Evolutionary conservation across 1,140 invertebrate genomes (phyloP), one percentile per base, ranked within the genome.

Genomic region (Adoxophyes honmai): DNA sequence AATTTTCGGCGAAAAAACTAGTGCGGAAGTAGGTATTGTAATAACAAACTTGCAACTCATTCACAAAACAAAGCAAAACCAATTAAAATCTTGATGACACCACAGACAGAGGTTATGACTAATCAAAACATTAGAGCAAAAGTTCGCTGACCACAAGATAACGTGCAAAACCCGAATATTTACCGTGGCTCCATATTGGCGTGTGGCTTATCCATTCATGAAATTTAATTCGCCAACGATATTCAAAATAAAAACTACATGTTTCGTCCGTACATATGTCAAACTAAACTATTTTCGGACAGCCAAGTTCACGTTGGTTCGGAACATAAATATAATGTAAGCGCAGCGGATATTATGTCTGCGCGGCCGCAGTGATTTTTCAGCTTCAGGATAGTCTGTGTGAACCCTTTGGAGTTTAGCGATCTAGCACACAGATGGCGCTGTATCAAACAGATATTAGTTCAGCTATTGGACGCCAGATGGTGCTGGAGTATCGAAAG

Each of bases 231-330:
- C 71, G 81, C 80, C 59, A 81, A 65, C 73, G 82, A 80, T 75
- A 82, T 82, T 78, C 67, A 80, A 81, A 84, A 86, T 81, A 86
- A 84, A 86, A 88, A 75, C 83, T 86, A 88, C 83, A 88, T 88
- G 81, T 85, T 88, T 78, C 81, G 69, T 69, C 74, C 76, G 72
- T 85, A 70, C 75, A 82, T 81, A 84, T 88, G 85, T 86, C 83
- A 86, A 86, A 88, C 78, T 77, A 68, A 72, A 88, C 85, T 88
- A 88, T 88, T 88, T 86, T 81, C 55, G 78, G 78, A 76, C 60
- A 48, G 44, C 73, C 82, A 83, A 83, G 81, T 79, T 86, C 83
- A 82, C 78, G 75, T 72, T 75, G 70, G 70, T 75, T 70, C 42
- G 61, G 73, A 74, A 77, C 73, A 70, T 81, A 85, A 83, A 85